A percentile compares a stretch with the other conserved stretches of the same genome.
Conservation (phyloP, 2,888 invertebrate genomes). For the Eledone cirrhosa region DNA sequence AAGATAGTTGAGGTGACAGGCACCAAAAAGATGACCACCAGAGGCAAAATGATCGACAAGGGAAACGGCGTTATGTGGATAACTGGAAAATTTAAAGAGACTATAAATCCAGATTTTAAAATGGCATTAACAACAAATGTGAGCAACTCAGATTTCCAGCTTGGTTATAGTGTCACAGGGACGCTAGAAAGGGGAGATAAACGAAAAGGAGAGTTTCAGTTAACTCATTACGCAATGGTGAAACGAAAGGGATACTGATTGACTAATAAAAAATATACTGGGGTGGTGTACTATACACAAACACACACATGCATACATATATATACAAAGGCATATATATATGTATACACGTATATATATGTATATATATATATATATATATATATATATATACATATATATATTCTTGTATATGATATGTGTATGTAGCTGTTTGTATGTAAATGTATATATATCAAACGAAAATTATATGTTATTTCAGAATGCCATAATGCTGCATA, state of each 20-base stretch:
- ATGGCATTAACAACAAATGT: conserved; percentile 85
- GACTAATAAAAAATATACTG: background rate
- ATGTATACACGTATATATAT: background rate
- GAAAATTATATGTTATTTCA: no score
- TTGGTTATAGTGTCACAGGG: conserved; percentile 89
- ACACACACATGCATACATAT: background rate
- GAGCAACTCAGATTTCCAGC: conserved; percentile 85
- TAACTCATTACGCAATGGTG: conserved; percentile 88
- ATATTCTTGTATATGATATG: background rate
- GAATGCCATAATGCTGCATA: no score
- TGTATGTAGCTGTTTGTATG: background rate
- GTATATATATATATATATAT: background rate
- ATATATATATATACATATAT: background rate
- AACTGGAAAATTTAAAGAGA: conserved; percentile 78
- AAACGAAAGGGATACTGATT: conserved; percentile 77
- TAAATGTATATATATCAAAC: background rate
- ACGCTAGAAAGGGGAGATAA: conserved; percentile 81
- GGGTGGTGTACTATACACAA: background rate
- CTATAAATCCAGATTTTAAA: conserved; percentile 53
- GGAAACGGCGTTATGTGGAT: conserved; percentile 83
- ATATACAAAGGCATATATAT: background rate
- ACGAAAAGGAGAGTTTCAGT: conserved; percentile 80
- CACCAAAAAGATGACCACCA: conserved; percentile 78
- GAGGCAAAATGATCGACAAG: conserved; percentile 82
- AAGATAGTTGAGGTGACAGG: conserved; percentile 86